Percentiles rank a stretch among this genome's conserved stretches.
phyloP scores from a whole-genome alignment of 1,140 invertebrate species.

The Megalopta genalis region DNA sequence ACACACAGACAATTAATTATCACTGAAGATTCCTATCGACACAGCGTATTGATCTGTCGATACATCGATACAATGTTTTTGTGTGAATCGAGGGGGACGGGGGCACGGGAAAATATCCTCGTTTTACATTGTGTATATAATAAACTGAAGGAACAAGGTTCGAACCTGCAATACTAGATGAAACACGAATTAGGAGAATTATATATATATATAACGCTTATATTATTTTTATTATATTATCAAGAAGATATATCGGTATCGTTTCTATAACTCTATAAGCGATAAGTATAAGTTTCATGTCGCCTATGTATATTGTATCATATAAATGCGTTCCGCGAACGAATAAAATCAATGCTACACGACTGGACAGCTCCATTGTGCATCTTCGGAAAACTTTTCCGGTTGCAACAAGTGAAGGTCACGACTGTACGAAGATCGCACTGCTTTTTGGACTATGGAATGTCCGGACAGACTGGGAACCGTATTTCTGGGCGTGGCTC shows the following conservation, averaged over 20 bases:
- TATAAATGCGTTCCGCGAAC: neutral
- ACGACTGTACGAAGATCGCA: neutral
- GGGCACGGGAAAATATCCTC: too few species aligned
- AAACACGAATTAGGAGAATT: constrained; percentile 9
- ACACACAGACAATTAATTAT: too few species aligned
- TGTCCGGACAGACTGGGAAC: neutral
- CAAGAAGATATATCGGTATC: neutral
- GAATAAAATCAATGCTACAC: neutral
- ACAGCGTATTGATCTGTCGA: neutral
- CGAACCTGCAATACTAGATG: neutral
- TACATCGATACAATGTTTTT: too few species aligned
- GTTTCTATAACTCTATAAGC: neutral
- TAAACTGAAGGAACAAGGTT: neutral
- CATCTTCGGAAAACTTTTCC: neutral
- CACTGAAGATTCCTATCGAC: neutral
- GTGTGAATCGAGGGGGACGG: too few species aligned
- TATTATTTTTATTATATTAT: constrained; percentile 39
- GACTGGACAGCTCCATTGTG: neutral
- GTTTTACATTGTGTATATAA: neutral
- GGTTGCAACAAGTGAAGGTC: constrained; percentile 30
- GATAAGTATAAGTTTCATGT: constrained; percentile 3
- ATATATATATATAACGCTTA: constrained; percentile 45
- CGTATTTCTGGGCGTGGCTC: neutral
- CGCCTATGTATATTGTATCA: constrained; percentile 1
- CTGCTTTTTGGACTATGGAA: neutral